Evolutionary conservation across 30 jellyfish, hydroid and myxozoan genomes (phyloP), one percentile per base, ranked within the genome.

Genomic region (Cassiopea andromeda): DNA sequence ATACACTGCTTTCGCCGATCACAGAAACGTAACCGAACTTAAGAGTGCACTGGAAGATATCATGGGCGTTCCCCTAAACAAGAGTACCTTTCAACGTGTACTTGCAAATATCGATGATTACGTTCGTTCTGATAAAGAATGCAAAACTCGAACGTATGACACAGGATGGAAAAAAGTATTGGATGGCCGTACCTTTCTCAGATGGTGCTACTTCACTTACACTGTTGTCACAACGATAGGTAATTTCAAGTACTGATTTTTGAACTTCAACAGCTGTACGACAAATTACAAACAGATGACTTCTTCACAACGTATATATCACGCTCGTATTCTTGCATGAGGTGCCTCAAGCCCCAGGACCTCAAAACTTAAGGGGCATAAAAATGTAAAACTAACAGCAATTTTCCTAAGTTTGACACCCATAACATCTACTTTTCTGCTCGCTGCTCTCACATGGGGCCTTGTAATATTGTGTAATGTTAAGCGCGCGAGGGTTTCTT

Each of bases 221-320:
- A 49, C 90, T 17, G 79, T 81, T 48, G 73, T 81, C 60, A 81
- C 90, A 16, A 81, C 90, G 2, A 66, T 81, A 45, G 90, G 90
- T 81, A 66, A 81, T 10, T 61, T 17, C 4, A 14, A 43, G 18
- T 15, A 0, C 45, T 4, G 75, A 19, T 78, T 78, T 27, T 27
- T 27, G 38, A 27, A 27, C 38, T 27, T 27, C 38, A 27, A 27
- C 38, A 27, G 38, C 38, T 27, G 38, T 27, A 27, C 38, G 38
- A 27, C 38, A 27, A 27, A 27, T 27, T 27, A 27, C 38, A 27
- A 27, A 27, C 38, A 27, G 38, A 27, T 27, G 38, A 27, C 38
- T 27, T 27, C 38, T 27, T 27, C 38, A 27, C 38, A 27, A 27
- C 38, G 38, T 27, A 27, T 27, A 27, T 27, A 27, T 27, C 38